A percentile compares a stretch with the other conserved stretches of the same genome.
These are phyloP conservation scores for Gymnothorax reevesii DNA, from an alignment of 2,797 vertebrate genomes.

Conservation along the genomic window DNA sequence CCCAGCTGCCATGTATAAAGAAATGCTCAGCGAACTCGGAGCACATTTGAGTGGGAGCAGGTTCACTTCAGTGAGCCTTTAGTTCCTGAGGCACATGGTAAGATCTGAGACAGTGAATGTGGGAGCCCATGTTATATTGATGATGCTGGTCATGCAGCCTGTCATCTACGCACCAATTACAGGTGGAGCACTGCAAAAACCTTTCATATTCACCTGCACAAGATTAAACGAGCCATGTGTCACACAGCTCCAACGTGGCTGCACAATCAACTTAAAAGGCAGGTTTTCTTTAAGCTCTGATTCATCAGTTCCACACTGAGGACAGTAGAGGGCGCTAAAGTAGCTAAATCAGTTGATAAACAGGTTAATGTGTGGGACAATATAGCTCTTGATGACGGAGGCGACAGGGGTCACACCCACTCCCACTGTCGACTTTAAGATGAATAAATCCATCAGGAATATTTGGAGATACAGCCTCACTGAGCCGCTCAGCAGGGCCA, in stretches of 20 bases:
- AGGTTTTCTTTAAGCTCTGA: background rate
- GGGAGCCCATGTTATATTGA: background rate
- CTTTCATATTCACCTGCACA: background rate
- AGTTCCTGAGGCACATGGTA: background rate
- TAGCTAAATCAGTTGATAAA: background rate
- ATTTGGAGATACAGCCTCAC: background rate
- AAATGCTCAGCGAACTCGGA: background rate
- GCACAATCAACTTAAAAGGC: background rate
- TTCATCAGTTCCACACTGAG: background rate
- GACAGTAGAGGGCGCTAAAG: background rate
- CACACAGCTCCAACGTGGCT: background rate
- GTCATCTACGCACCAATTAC: background rate
- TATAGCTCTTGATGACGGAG: background rate
- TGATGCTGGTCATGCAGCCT: background rate
- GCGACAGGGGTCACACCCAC: background rate
- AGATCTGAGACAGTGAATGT: slow-evolving; percentile 1
- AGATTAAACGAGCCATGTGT: background rate
- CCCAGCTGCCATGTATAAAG: background rate
- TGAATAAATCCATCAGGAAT: background rate
- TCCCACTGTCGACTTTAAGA: background rate
- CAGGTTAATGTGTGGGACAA: background rate
- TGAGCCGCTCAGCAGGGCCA: background rate
- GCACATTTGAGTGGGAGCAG: background rate
- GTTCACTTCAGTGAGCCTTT: background rate
- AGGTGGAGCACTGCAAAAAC: background rate